Evolutionary conservation across 2,888 invertebrate genomes (phyloP).

Genomic region (Leptinotarsa tumamoca): DNA sequence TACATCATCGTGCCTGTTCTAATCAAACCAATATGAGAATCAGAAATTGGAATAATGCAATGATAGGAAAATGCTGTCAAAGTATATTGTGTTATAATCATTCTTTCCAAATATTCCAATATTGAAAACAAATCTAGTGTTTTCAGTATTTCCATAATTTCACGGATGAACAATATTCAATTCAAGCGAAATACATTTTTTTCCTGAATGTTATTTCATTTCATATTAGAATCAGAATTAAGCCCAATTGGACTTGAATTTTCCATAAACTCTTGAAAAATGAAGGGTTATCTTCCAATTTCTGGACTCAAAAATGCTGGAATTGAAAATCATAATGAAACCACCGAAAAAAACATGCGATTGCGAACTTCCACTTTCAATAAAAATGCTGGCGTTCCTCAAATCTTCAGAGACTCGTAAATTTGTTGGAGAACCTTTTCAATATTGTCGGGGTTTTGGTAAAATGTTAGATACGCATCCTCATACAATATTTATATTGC

Average conservation of each 20-base stretch:
- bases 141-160: no score
- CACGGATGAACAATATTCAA: no score
- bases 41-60: no score
- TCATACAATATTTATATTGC: conserved; percentile 12
- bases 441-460: conserved; percentile 11
- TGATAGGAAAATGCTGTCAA: no score
- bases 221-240: no score
- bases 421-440: conserved; percentile 11
- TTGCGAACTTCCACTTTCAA: neutral
- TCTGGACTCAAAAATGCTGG: neutral
- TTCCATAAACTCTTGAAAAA: neutral
- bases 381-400: conserved; percentile 6
- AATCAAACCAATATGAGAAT: no score
- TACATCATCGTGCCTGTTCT: no score
- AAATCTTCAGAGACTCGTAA: conserved; percentile 14
- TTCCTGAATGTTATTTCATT: no score
- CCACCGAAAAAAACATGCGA: neutral
- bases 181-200: no score
- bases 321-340: conserved; percentile 2
- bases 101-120: no score
- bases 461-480: conserved; percentile 10
- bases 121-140: no score
- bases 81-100: no score
- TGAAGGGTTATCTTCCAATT: neutral
- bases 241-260: neutral